A percentile compares a stretch with the other conserved stretches of the same genome.
phyloP scores from a whole-genome alignment of 1,140 invertebrate species.

The Hylaeus anthracinus region DNA sequence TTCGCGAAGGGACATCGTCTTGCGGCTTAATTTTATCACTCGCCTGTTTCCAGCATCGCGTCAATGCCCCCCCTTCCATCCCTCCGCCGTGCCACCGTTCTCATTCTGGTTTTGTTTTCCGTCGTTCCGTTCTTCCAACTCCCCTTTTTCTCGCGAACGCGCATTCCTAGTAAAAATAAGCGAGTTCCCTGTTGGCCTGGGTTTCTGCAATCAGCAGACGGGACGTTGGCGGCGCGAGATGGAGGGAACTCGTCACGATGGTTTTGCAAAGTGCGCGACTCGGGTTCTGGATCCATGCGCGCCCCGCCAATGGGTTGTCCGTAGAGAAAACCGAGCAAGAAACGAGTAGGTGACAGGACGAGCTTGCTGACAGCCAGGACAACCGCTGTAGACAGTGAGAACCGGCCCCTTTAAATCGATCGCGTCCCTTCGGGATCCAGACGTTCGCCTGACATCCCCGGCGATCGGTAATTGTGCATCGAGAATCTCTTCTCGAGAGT shows the following conservation, averaged over 20 bases:
- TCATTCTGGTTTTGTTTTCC: not conserved
- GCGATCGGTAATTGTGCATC: no score
- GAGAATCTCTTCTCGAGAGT: no score
- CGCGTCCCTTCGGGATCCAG: no score
- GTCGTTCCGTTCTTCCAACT: slow-evolving; percentile 12
- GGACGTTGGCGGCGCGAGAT: not conserved
- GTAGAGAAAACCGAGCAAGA: not conserved
- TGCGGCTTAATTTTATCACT: slow-evolving; percentile 55
- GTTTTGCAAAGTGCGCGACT: slow-evolving; percentile 23
- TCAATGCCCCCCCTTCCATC: slow-evolving; percentile 26
- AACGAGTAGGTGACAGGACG: slow-evolving; percentile 14
- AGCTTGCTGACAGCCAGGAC: slow-evolving; percentile 3
- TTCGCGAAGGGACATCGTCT: not conserved
- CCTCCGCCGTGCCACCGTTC: slow-evolving; percentile 1
- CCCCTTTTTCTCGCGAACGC: slow-evolving; percentile 9
- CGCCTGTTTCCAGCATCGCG: slow-evolving; percentile 50
- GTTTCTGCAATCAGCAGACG: slow-evolving; percentile 45
- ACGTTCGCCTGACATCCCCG: no score
- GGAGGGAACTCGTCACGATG: slow-evolving; percentile 10
- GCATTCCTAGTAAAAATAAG: slow-evolving; percentile 64
- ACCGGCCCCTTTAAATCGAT: no score
- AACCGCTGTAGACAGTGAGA: not conserved
- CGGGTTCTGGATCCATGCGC: no score
- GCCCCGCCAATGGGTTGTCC: no score
- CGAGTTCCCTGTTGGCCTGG: slow-evolving; percentile 33